Evolutionary conservation across 2,113 vertebrate genomes (phyloP).

Genomic region (Cariama cristata): DNA sequence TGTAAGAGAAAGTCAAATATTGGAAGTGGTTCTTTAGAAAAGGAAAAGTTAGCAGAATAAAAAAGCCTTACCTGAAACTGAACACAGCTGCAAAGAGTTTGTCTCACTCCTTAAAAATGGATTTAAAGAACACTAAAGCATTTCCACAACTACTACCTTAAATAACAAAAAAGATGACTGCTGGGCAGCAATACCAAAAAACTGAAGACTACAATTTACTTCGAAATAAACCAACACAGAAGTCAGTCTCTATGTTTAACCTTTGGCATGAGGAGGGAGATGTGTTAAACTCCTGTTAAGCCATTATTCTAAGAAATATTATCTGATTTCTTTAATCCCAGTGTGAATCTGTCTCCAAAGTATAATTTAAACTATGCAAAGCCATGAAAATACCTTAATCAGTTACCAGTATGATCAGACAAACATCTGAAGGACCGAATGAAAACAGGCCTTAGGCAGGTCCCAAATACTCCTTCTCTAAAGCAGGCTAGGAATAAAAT

Average conservation of each 20-base stretch:
- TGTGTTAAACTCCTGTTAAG: background rate
- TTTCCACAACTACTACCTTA: background rate
- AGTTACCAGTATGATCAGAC: background rate
- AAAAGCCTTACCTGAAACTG: background rate
- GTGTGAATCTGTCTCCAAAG: background rate
- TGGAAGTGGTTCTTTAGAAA: background rate
- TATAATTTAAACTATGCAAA: background rate
- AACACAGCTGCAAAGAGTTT: background rate
- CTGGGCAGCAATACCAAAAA: background rate
- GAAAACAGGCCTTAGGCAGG: background rate
- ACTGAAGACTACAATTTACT: background rate
- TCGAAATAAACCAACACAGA: background rate
- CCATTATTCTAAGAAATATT: background rate
- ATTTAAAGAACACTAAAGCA: background rate
- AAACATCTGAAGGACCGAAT: background rate
- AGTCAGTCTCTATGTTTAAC: background rate
- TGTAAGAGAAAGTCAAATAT: background rate
- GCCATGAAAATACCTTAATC: background rate
- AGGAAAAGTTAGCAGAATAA: background rate
- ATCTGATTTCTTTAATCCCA: background rate
- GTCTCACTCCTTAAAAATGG: background rate
- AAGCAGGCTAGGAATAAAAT: background rate
- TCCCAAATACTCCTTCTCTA: background rate
- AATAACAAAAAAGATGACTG: background rate
- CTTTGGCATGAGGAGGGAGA: background rate